Base-by-base conservation (phyloP, 2,888 invertebrate genomes). In the Rhaphigaster nebulosa region DNA sequence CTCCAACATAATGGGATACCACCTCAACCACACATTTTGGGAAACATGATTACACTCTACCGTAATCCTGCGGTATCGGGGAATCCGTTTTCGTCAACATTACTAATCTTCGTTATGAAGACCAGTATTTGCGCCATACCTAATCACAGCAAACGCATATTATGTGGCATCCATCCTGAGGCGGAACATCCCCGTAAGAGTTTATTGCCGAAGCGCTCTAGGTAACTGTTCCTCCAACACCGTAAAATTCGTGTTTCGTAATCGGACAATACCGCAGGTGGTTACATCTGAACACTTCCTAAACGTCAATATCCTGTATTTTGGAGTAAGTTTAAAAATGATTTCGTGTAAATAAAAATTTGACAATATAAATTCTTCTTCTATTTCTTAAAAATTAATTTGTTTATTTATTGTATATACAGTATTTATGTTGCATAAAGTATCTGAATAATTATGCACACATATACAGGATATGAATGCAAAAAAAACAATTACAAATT, bases 11-110 rank as follows among this genome's bases (percentile, higher is more conserved):
- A 34, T 38, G 70, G 8, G 29, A 4, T 65, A 15, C 20, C 34
- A 38, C 18, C 34, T 8, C 4, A 20, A 20, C 70, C 70, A 76
- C 70, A 38, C 34, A 38, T 76, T 76, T 38, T 76, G 70, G 38
- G 34, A 76, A 76, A 76, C 20, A 38, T 23, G 70, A 76, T 38
- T 76, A 38, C 20, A 76, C 8, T 38, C 8, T 3, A 13, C 29
- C 38, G 10, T 38, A 76, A 76, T 76, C 38, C 38, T 76, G 70
- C 70, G 70, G 70, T 34, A 6, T 76, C 4, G 10, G 20, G 70
- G 70, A 76, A 38, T 76, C 70, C 70, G 70, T 76, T 76, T 38
- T 76, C 70, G 70, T 76, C 70, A 76, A 76, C 34, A 76, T 20
- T 20, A 4, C 70, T 76, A 76, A 76, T 76, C 34, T 38, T 38